Evolutionary conservation across 92 coral and sea anemone genomes (phyloP).

Genomic region (Pocillopora meandrina): DNA sequence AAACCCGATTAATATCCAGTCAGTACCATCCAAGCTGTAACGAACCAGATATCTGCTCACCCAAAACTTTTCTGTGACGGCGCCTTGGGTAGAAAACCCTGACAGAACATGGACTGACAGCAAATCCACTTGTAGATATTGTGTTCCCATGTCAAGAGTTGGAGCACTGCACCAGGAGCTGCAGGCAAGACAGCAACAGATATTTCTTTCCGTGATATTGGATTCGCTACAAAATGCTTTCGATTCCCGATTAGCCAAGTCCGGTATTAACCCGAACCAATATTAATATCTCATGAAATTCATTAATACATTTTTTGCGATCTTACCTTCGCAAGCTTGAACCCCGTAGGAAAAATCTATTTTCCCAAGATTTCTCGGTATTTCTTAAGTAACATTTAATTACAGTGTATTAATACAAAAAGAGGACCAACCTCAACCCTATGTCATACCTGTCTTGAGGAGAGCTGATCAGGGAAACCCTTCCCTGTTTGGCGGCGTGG

Average conservation of each 20-base stretch:
- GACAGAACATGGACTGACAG: neutral
- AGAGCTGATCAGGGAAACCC: neutral
- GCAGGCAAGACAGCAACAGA: neutral
- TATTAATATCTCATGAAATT: too few species aligned
- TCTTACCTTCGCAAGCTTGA: too few species aligned
- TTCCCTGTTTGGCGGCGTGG: conserved; percentile 19
- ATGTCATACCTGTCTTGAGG: neutral
- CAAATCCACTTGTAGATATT: conserved; percentile 23
- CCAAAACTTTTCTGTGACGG: conserved; percentile 43
- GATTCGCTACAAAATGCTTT: too few species aligned
- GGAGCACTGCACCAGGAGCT: conserved; percentile 37
- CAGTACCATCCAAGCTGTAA: conserved; percentile 34
- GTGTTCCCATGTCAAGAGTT: neutral
- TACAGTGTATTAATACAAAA: too few species aligned
- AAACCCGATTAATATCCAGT: conserved; percentile 28
- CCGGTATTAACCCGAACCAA: too few species aligned
- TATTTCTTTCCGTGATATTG: too few species aligned
- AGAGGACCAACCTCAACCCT: neutral
- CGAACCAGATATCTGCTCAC: conserved; percentile 38
- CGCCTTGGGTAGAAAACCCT: conserved; percentile 51
- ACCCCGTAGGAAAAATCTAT: neutral
- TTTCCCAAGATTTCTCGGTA: neutral
- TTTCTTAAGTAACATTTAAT: too few species aligned
- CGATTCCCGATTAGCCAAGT: too few species aligned
- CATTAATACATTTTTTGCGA: neutral